phyloP scores from a whole-genome alignment of 2,888 invertebrate species.

The Cacoxenus indagator region DNA sequence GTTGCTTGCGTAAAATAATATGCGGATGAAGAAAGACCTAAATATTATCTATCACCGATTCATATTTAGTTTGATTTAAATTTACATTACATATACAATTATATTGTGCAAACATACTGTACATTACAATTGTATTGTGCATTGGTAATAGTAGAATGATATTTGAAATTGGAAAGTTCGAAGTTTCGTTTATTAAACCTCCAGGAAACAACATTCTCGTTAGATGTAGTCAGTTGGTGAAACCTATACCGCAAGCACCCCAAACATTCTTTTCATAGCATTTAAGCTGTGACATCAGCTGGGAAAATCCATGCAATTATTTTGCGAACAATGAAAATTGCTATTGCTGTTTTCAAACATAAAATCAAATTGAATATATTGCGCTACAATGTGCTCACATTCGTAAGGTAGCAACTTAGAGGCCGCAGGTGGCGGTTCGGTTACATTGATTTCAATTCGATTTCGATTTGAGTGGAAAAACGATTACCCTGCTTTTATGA shows the following conservation, averaged over 20 bases:
- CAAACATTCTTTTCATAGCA: not conserved
- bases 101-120: too few relatives aligned
- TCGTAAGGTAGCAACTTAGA: conserved; percentile 38
- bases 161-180: too few relatives aligned
- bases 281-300: conserved; percentile 54
- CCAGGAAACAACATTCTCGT: not conserved
- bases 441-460: conserved; percentile 57
- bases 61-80: too few relatives aligned
- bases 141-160: too few relatives aligned
- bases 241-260: not conserved
- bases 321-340: conserved; percentile 66
- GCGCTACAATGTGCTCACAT: conserved; percentile 32
- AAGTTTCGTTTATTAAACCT: not conserved
- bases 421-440: conserved; percentile 45
- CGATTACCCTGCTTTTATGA: conserved; percentile 2
- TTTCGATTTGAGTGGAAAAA: not conserved
- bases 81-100: too few relatives aligned
- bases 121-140: too few relatives aligned
- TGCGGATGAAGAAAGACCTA: too few relatives aligned
- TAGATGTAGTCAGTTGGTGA: not conserved
- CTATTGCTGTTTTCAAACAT: conserved; percentile 63
- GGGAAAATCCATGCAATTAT: conserved; percentile 66
- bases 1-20: too few relatives aligned
- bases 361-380: conserved; percentile 56
- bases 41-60: too few relatives aligned